Conservation (phyloP, 2,113 vertebrate species). For the Hypanus sabinus region DNA sequence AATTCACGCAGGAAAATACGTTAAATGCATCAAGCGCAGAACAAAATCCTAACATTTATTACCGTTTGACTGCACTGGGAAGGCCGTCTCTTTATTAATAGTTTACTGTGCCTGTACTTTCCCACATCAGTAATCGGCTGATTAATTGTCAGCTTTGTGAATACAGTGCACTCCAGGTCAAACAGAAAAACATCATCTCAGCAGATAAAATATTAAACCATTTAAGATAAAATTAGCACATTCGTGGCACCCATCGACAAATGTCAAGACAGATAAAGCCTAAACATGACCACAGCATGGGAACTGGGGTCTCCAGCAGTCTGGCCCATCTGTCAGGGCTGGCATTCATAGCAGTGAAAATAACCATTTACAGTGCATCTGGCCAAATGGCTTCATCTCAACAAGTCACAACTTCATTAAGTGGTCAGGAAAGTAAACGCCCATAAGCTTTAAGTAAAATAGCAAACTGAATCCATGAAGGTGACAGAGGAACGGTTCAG, state of each 20-base stretch:
- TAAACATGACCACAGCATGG: constrained; percentile 45
- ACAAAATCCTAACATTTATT: neutral
- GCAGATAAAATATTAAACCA: constrained; percentile 59
- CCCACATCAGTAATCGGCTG: neutral
- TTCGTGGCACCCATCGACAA: constrained; percentile 44
- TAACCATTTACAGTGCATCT: neutral
- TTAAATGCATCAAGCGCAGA: neutral
- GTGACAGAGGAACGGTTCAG: too few relatives aligned
- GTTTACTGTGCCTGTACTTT: neutral
- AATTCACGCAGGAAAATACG: neutral
- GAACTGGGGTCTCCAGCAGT: constrained; percentile 58
- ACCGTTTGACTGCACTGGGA: neutral
- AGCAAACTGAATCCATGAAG: too few relatives aligned
- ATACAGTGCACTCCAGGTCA: constrained; percentile 46
- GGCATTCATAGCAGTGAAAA: neutral
- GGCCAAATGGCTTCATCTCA: constrained; percentile 6
- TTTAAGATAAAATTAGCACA: constrained; percentile 66
- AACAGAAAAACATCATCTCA: constrained; percentile 48
- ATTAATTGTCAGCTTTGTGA: constrained; percentile 45
- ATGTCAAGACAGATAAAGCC: constrained; percentile 39
- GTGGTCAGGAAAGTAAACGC: neutral
- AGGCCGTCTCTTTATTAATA: neutral
- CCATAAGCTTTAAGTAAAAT: too few relatives aligned
- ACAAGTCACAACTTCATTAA: neutral
- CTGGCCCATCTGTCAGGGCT: constrained; percentile 65